Percentiles rank a stretch among this genome's conserved stretches.
These are phyloP conservation scores for Strigamia maritima DNA, from an alignment of 2,888 invertebrate genomes.

Conservation along the genomic window DNA sequence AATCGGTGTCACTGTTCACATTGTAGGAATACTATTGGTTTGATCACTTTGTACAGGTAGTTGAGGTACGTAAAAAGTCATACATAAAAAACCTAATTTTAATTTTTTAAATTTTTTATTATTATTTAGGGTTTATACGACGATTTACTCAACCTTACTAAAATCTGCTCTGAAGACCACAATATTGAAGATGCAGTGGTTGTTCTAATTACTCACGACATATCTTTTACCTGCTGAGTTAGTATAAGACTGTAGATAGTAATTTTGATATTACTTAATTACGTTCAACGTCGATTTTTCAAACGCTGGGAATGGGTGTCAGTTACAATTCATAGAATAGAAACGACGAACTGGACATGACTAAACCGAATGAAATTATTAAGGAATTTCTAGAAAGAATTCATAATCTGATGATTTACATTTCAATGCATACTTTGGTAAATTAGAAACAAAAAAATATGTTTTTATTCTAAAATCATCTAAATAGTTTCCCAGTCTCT, in stretches of 20 bases:
- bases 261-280: no score
- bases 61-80: background rate
- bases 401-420: background rate
- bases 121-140: background rate
- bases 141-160: background rate
- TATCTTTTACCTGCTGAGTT: no score
- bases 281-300: background rate
- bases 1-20: background rate
- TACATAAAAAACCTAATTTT: background rate
- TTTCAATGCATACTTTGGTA: background rate
- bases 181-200: background rate
- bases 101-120: background rate
- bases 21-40: background rate
- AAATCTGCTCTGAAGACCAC: background rate
- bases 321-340: background rate
- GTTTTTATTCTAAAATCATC: background rate
- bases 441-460: background rate
- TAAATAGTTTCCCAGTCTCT: no score
- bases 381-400: background rate
- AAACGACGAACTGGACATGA: background rate
- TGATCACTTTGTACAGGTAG: background rate
- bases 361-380: background rate
- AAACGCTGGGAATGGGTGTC: background rate
- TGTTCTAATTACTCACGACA: background rate
- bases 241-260: no score